Evolutionary conservation across 2,797 vertebrate genomes (phyloP).

Genomic region (Clarias platycephalus): DNA sequence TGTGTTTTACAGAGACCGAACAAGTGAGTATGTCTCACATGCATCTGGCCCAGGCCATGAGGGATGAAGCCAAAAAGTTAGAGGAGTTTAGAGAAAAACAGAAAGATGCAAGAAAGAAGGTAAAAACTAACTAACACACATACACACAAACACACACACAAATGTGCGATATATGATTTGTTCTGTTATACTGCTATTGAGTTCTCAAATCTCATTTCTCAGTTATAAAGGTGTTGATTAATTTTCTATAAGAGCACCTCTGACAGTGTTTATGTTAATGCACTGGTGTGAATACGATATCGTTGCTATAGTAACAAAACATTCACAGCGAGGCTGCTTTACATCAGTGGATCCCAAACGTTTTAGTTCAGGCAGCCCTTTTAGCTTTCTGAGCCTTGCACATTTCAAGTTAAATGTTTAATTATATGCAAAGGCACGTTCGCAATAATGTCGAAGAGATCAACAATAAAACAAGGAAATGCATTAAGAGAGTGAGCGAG

Average conservation of each 20-base stretch:
- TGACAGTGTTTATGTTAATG: not conserved
- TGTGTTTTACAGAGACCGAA: conserved; percentile 80
- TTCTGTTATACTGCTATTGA: not conserved
- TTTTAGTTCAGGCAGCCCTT: too few species aligned
- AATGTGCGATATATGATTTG: not conserved
- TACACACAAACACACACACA: not conserved
- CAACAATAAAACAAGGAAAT: too few species aligned
- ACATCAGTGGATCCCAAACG: too few species aligned
- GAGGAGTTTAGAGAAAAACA: conserved; percentile 94
- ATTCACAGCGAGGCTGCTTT: not conserved
- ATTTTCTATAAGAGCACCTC: not conserved
- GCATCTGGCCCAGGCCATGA: conserved; percentile 85
- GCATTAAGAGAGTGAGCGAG: too few species aligned
- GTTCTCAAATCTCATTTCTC: not conserved
- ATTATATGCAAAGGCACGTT: too few species aligned
- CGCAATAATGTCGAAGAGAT: too few species aligned
- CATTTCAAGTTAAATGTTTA: too few species aligned
- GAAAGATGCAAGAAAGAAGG: conserved; percentile 86
- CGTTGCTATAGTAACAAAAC: not conserved
- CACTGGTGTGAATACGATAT: not conserved
- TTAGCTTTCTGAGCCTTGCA: too few species aligned
- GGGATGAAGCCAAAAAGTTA: conserved; percentile 89
- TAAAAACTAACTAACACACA: conserved; percentile 51
- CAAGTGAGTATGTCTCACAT: conserved; percentile 85
- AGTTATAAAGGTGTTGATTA: not conserved